A percentile compares a stretch with the other conserved stretches of the same genome.
phyloP scores from a whole-genome alignment of 2,113 vertebrate genomes.

The Eurypyga helias region DNA sequence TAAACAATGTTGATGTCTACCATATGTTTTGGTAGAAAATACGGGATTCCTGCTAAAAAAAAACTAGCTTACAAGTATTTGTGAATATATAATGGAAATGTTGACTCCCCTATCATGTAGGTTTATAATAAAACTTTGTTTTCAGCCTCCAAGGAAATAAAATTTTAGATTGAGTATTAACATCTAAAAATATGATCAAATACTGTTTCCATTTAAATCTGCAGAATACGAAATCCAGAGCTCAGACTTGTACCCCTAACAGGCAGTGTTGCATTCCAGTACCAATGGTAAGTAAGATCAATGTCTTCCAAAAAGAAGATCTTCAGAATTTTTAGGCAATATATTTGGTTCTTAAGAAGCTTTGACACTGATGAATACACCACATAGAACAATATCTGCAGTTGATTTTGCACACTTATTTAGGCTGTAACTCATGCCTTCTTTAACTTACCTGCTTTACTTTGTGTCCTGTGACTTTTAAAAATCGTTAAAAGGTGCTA shows the following conservation, averaged over 20 bases:
- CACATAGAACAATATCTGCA: background rate
- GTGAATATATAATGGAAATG: background rate
- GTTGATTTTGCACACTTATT: background rate
- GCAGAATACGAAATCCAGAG: background rate
- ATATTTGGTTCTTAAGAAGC: background rate
- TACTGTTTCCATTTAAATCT: conserved; percentile 5
- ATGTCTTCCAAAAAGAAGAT: background rate
- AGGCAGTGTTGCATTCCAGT: background rate
- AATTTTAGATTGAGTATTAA: background rate
- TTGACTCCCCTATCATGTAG: background rate
- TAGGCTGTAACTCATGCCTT: background rate
- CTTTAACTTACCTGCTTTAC: background rate
- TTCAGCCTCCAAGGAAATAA: background rate
- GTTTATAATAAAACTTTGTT: background rate
- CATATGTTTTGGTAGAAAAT: conserved; percentile 63
- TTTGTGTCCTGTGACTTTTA: background rate
- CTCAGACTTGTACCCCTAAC: background rate
- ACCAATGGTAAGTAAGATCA: conserved; percentile 45
- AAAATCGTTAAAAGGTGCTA: background rate
- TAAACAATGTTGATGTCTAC: conserved; percentile 67
- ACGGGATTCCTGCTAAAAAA: background rate
- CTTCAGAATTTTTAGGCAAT: background rate
- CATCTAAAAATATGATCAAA: background rate
- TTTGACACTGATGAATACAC: background rate
- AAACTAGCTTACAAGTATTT: background rate